Evolutionary conservation across 2,113 vertebrate genomes (phyloP).

Genomic region (Oceanites oceanicus): DNA sequence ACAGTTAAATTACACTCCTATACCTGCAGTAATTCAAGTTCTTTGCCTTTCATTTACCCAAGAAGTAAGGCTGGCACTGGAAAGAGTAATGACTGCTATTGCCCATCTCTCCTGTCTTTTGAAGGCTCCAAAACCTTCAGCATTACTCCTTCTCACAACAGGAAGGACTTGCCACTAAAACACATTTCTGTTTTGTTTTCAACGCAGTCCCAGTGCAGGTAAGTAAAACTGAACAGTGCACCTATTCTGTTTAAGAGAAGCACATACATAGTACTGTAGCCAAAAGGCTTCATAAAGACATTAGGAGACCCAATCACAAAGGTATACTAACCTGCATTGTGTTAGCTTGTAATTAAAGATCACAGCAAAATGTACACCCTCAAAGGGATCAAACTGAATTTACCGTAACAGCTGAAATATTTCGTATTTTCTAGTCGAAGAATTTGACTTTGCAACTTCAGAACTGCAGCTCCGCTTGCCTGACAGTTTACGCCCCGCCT

Average conservation of each 20-base stretch:
- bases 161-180: neutral
- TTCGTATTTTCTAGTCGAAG: fast-evolving
- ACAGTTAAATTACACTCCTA: neutral
- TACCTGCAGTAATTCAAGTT: neutral
- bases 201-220: neutral
- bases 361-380: neutral
- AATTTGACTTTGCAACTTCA: neutral
- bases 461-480: neutral
- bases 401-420: neutral
- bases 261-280: neutral
- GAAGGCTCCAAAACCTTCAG: neutral
- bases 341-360: neutral
- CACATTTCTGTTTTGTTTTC: neutral
- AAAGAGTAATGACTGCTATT: neutral
- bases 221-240: neutral
- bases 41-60: neutral
- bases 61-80: neutral
- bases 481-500: neutral
- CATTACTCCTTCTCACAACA: neutral
- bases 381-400: neutral
- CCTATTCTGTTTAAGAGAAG: neutral
- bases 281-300: neutral
- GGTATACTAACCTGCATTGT: neutral
- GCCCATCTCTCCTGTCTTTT: neutral
- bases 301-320: neutral